phyloP scores from a whole-genome alignment of 1,140 invertebrate species.

The Drosophila bifasciata region DNA sequence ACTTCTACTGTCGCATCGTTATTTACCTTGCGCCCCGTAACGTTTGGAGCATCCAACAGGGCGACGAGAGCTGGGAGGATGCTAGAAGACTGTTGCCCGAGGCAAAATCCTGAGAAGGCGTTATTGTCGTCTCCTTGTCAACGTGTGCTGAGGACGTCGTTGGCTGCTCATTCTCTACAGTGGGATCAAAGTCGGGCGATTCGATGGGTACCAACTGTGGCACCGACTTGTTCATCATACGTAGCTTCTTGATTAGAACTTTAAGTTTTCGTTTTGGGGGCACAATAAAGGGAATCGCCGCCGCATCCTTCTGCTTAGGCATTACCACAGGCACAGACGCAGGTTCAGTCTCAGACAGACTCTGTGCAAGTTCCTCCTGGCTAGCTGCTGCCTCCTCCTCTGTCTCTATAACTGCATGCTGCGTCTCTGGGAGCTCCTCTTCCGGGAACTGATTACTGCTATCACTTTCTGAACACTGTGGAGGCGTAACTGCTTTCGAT shows the following conservation, averaged over 20 bases:
- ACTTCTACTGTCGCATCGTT: background rate
- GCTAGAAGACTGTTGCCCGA: conserved; percentile 46
- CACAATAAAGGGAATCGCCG: background rate
- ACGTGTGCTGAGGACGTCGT: background rate
- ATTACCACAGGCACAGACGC: too few relatives aligned
- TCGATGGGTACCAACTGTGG: conserved; percentile 47
- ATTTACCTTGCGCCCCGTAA: conserved; percentile 54
- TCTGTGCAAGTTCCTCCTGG: too few relatives aligned
- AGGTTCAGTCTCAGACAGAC: too few relatives aligned
- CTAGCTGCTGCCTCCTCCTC: too few relatives aligned
- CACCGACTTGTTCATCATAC: conserved; percentile 44
- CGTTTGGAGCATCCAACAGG: conserved; percentile 25
- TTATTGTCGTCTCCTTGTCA: background rate
- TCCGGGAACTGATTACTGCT: too few relatives aligned
- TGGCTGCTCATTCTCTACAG: too few relatives aligned
- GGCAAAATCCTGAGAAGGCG: conserved; percentile 53
- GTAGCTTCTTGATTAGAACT: conserved; percentile 26
- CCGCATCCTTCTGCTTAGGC: too few relatives aligned
- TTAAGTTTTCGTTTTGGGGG: background rate
- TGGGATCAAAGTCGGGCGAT: background rate
- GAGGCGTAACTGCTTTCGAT: too few relatives aligned
- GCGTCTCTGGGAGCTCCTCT: background rate
- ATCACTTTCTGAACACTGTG: too few relatives aligned
- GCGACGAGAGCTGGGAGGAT: conserved; percentile 44
- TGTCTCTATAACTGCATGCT: too few relatives aligned